phyloP scores from a whole-genome alignment of 2,888 invertebrate species.

The Flexamia atlantica region DNA sequence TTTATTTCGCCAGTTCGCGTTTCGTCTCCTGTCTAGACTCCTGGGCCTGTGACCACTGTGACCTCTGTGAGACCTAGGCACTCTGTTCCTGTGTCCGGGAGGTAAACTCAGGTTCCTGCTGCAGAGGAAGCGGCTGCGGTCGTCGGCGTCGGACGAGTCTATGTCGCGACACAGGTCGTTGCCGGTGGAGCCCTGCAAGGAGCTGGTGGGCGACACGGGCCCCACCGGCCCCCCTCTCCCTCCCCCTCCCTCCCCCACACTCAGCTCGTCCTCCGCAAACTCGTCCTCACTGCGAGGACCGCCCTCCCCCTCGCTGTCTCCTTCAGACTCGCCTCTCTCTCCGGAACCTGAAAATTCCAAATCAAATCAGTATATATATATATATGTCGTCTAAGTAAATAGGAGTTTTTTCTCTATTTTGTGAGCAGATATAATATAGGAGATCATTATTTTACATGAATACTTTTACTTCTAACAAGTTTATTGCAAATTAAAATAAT shows the following conservation, averaged over 20 bases:
- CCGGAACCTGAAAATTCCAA: slow-evolving; percentile 70
- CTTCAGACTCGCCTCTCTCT: slow-evolving; percentile 78
- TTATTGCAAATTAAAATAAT: no score
- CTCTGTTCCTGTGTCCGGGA: slow-evolving; percentile 66
- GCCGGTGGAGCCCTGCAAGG: slow-evolving; percentile 71
- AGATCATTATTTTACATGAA: no score
- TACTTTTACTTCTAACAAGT: no score
- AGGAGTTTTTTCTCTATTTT: no score
- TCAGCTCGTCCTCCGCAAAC: slow-evolving; percentile 90
- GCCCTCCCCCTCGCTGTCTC: slow-evolving; percentile 79
- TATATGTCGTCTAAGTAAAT: no score
- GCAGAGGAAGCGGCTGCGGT: slow-evolving; percentile 68
- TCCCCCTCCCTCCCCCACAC: slow-evolving; percentile 73
- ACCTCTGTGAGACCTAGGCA: slow-evolving; percentile 64
- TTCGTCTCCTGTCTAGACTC: slow-evolving; percentile 74
- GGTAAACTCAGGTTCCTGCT: slow-evolving; percentile 70
- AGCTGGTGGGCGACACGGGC: slow-evolving; percentile 72
- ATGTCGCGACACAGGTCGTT: slow-evolving; percentile 71
- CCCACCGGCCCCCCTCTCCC: slow-evolving; percentile 30
- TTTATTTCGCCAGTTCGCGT: slow-evolving; percentile 76
- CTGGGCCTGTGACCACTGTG: slow-evolving; percentile 74
- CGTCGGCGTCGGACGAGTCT: slow-evolving; percentile 71
- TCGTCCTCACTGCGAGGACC: slow-evolving; percentile 85
- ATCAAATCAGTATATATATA: no score
- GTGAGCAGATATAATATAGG: no score